phyloP scores from a whole-genome alignment of 2,888 invertebrate species.

The Heliconius cydno region DNA sequence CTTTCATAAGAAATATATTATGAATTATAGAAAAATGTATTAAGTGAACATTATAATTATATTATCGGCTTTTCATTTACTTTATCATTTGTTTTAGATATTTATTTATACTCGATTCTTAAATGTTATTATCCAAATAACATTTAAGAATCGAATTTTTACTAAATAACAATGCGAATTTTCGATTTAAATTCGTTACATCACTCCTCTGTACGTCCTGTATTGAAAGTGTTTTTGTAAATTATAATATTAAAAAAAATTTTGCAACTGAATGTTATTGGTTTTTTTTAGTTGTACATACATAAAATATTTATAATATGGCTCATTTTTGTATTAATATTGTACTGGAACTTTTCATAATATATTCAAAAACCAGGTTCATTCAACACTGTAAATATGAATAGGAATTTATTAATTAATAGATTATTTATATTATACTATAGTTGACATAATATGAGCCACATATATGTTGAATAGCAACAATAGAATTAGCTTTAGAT shows the following conservation, averaged over 20 bases:
- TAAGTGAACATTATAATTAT: no score
- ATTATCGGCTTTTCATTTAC: background rate
- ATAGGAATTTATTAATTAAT: conserved; percentile 1
- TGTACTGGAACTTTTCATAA: no score
- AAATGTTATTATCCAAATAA: no score
- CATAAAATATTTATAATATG: background rate
- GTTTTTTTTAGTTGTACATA: background rate
- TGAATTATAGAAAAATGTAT: no score
- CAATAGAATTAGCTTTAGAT: background rate
- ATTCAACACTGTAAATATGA: background rate
- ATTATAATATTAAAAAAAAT: background rate
- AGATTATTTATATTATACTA: background rate
- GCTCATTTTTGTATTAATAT: no score
- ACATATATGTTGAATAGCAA: no score
- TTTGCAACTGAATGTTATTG: background rate
- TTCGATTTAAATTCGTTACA: no score
- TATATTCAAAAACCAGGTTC: background rate
- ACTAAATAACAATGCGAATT: background rate
- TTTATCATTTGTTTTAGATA: background rate
- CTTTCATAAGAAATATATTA: no score
- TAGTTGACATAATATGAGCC: background rate
- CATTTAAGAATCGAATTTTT: background rate
- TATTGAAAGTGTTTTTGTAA: background rate
- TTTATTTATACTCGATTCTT: background rate
- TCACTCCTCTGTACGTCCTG: no score